Percentiles rank a stretch among this genome's conserved stretches.
These are phyloP conservation scores for Fulica atra DNA, from an alignment of 2,113 vertebrate species.

Conservation along the genomic window DNA sequence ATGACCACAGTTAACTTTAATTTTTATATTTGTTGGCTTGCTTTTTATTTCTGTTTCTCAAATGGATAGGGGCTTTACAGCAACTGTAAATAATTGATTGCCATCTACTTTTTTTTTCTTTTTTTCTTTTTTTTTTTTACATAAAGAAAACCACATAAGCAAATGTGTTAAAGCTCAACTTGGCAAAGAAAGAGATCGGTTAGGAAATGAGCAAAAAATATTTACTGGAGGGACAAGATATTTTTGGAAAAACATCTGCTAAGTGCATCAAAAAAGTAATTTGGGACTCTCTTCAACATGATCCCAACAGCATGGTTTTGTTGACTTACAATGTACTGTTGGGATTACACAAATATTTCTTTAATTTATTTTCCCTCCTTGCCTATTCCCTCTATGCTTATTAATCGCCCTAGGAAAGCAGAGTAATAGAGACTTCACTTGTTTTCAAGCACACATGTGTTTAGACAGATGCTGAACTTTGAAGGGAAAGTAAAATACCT, in stretches of 20 bases:
- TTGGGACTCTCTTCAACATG: background rate
- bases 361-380: slow-evolving; percentile 58
- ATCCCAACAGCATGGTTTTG: slow-evolving; percentile 51
- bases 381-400: slow-evolving; percentile 4
- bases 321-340: background rate
- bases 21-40: background rate
- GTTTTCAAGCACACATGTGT: background rate
- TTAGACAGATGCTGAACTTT: slow-evolving; percentile 46
- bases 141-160: background rate
- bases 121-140: background rate
- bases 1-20: background rate
- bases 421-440: slow-evolving; percentile 31
- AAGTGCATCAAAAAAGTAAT: slow-evolving; percentile 19
- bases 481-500: slow-evolving; percentile 3
- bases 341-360: slow-evolving; percentile 58
- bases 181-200: background rate
- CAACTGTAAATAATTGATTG: background rate
- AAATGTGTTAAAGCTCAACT: background rate
- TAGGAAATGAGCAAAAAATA: slow-evolving; percentile 50
- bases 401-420: slow-evolving; percentile 30
- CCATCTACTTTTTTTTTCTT: background rate
- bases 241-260: slow-evolving; percentile 60
- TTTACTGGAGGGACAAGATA: slow-evolving; percentile 19
- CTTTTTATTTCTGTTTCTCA: background rate
- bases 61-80: background rate